A percentile compares a stretch with the other conserved stretches of the same genome.
Conservation (phyloP, 2,888 invertebrate species). For the Pollenia griseotomentosa region DNA sequence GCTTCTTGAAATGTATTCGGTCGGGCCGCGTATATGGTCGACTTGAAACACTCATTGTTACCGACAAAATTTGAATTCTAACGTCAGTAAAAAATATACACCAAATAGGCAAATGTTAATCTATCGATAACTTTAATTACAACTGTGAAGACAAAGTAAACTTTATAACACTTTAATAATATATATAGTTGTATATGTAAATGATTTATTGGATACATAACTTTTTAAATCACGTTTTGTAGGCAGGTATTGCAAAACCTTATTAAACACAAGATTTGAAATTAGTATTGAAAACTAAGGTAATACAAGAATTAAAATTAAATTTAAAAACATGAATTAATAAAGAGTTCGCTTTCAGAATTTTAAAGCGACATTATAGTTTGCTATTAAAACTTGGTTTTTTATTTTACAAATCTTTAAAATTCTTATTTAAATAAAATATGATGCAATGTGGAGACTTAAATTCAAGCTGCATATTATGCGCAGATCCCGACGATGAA, state of each 20-base stretch:
- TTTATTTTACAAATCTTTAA: background rate
- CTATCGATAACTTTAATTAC: background rate
- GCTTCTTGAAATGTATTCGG: no score
- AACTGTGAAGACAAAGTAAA: background rate
- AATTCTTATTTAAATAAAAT: background rate
- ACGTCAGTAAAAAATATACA: no score
- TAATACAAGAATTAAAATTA: background rate
- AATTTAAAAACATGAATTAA: background rate
- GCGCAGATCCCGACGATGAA: no score
- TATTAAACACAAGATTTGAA: no score
- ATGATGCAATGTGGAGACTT: background rate
- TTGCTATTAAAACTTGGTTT: background rate
- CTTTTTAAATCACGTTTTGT: no score
- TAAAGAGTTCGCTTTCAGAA: slow-evolving; percentile 18
- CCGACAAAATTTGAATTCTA: background rate
- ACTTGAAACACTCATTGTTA: no score
- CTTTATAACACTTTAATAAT: no score
- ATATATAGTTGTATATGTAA: no score
- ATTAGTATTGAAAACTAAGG: background rate
- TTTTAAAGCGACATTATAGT: slow-evolving; percentile 14
- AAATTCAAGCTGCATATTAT: background rate
- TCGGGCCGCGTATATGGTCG: no score
- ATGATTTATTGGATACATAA: no score
- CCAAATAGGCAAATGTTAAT: background rate
- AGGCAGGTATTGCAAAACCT: no score